Percentiles rank a stretch among this genome's conserved stretches.
Evolutionary conservation across 2,888 invertebrate species (phyloP).

Genomic region (Trachelus troglodyta): DNA sequence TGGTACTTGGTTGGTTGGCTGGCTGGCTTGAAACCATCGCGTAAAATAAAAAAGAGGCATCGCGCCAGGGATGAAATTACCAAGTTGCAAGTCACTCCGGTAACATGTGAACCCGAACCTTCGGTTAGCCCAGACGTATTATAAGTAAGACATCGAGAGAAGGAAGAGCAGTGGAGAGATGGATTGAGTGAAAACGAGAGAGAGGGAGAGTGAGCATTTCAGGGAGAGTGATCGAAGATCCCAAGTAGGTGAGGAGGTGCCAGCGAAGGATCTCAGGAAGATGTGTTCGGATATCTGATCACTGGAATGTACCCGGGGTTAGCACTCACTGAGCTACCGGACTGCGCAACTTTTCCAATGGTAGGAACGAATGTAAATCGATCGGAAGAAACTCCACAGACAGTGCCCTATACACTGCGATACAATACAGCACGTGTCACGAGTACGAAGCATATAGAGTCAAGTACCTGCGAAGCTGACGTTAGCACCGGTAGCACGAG

Average conservation of each 20-base stretch:
- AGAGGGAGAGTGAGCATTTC: no score
- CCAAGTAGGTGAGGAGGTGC: no score
- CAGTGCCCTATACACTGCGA: no score
- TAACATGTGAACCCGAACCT: slow-evolving; percentile 39
- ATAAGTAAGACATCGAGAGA: slow-evolving; percentile 46
- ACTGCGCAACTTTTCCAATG: no score
- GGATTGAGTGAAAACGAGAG: slow-evolving; percentile 29
- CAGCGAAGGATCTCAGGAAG: no score
- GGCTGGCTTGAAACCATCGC: slow-evolving; percentile 19
- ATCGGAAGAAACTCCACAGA: no score
- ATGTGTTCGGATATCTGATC: slow-evolving; percentile 38
- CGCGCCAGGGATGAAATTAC: slow-evolving; percentile 60
- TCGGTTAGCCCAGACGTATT: slow-evolving; percentile 28
- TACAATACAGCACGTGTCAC: no score
- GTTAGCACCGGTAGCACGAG: no score
- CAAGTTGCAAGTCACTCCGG: slow-evolving; percentile 60
- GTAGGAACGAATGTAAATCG: no score
- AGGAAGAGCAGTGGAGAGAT: slow-evolving; percentile 16
- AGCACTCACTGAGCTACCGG: background rate
- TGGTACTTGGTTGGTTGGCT: slow-evolving; percentile 5
- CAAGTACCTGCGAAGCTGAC: no score
- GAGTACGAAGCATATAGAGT: no score
- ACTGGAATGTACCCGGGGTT: slow-evolving; percentile 37
- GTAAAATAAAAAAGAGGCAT: slow-evolving; percentile 45
- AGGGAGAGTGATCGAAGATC: no score